A percentile compares a stretch with the other conserved stretches of the same genome.
Conservation (phyloP, 2,113 vertebrate genomes). For the Cephalopholis sonnerati region DNA sequence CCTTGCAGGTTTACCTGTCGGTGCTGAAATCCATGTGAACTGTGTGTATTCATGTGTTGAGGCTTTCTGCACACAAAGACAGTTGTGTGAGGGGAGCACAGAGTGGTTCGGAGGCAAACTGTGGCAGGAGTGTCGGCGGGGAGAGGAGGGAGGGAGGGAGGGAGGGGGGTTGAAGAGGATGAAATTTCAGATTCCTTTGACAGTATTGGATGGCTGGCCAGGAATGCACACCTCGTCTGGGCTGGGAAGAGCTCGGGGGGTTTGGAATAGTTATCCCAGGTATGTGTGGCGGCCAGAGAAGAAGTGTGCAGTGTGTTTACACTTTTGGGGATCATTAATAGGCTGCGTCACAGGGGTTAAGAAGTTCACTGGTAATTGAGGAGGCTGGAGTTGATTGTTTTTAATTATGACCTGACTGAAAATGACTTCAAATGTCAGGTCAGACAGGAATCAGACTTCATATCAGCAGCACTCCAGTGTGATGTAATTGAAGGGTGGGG, state of each 20-base stretch:
- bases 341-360: background rate
- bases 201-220: conserved; percentile 66
- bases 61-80: conserved; percentile 5
- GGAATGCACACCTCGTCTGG: conserved; percentile 75
- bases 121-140: background rate
- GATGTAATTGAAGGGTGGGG: background rate
- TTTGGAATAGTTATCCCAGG: conserved; percentile 59
- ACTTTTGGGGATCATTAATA: conserved; percentile 44
- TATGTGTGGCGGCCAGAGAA: conserved; percentile 40
- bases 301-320: conserved; percentile 45
- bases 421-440: background rate
- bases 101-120: conserved; percentile 43
- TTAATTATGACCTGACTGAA: background rate
- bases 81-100: conserved; percentile 34
- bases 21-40: conserved; percentile 8
- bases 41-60: conserved; percentile 1
- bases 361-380: background rate
- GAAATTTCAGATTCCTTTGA: conserved; percentile 82
- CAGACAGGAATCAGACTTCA: background rate
- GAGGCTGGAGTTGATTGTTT: background rate
- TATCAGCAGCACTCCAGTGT: background rate
- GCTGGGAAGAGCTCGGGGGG: conserved; percentile 56
- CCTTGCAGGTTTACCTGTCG: conserved; percentile 9
- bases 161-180: conserved; percentile 57
- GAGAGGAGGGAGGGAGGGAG: conserved; percentile 5